Evolutionary conservation across 2,113 vertebrate species (phyloP), one percentile per base, ranked within the genome.

Genomic region (Coptodon bakossiorum): DNA sequence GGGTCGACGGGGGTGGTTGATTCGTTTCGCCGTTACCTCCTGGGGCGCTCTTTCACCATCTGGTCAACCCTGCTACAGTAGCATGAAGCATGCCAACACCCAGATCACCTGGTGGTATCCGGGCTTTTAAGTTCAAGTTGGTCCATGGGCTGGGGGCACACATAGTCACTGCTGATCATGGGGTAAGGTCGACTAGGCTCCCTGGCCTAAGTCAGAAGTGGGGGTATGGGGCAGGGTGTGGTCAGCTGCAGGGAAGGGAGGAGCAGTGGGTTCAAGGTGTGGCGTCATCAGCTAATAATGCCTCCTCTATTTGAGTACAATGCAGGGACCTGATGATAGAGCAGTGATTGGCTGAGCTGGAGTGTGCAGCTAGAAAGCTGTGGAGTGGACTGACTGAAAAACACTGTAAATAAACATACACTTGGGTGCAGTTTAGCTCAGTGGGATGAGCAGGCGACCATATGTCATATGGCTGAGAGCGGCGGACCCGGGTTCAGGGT

Each of bases 251-350:
- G 10, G 34, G 19, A 66, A n/a, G 10, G 19, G 17, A 12, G 61
- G 34, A 66, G 34, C 6, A 66, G 31, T 0, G 34, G 34, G 6
- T 12, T 38, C 17, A 38, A 12, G 61, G 31, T 66, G 59, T n/a
- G 59, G 17, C 6, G 6, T 36, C 59, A 7, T n/a, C 4, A 36
- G 31, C 59, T 34, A 0, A 7, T 11, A 19, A 1, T 63, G 59
- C 17, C 6, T 2, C 31, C 34, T 66, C 0, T 66, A 3, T n/a
- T 7, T 0, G 61, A 66, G 31, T 2, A 3, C 59, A 63, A 36
- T n/a, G 31, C 59, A 7, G 31, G 10, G 31, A 66, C 61, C 61
- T 38, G 17, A 22, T 66, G 61, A 66, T 8, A 36, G 61, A 38
- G 34, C 61, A 13, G 34, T 13, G 61, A 66, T 38, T 66, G 34